Percentiles rank a stretch among this genome's conserved stretches.
phyloP scores from a whole-genome alignment of 2,888 invertebrate genomes.

The Nezara viridula region DNA sequence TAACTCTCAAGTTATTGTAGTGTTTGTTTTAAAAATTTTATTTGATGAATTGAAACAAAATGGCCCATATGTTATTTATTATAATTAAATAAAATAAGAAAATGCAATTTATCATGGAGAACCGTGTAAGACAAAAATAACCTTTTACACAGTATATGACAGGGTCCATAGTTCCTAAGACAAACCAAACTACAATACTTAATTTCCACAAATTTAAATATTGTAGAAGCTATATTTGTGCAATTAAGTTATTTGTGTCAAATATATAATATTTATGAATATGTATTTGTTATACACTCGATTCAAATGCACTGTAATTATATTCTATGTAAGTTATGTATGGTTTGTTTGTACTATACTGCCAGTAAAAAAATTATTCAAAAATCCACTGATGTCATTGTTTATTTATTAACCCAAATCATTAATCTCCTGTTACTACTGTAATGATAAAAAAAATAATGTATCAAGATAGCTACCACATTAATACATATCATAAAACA shows the following conservation, averaged over 20 bases:
- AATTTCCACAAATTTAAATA: conserved; percentile 52
- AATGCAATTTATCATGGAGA: background rate
- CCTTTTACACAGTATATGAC: conserved; percentile 52
- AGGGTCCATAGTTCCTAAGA: conserved; percentile 59
- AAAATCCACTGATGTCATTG: background rate
- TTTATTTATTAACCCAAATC: background rate
- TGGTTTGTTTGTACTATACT: conserved; percentile 59
- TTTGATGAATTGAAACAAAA: conserved; percentile 1
- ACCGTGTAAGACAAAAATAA: conserved; percentile 6
- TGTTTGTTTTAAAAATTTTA: conserved; percentile 41
- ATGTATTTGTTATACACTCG: conserved; percentile 47
- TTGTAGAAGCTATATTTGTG: conserved; percentile 39
- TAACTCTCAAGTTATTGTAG: conserved; percentile 34
- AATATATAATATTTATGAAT: conserved; percentile 48
- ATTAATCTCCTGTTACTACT: background rate
- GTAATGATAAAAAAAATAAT: background rate
- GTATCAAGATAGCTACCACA: no score
- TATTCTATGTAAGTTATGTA: conserved; percentile 51
- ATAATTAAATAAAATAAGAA: conserved; percentile 8
- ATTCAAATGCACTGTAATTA: conserved; percentile 53
- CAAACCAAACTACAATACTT: conserved; percentile 57
- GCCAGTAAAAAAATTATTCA: conserved; percentile 54
- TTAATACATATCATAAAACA: no score
- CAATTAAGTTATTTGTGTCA: conserved; percentile 58
- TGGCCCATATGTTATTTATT: conserved; percentile 37